Evolutionary conservation across 2,113 vertebrate genomes (phyloP).

Genomic region (Indri indri): DNA sequence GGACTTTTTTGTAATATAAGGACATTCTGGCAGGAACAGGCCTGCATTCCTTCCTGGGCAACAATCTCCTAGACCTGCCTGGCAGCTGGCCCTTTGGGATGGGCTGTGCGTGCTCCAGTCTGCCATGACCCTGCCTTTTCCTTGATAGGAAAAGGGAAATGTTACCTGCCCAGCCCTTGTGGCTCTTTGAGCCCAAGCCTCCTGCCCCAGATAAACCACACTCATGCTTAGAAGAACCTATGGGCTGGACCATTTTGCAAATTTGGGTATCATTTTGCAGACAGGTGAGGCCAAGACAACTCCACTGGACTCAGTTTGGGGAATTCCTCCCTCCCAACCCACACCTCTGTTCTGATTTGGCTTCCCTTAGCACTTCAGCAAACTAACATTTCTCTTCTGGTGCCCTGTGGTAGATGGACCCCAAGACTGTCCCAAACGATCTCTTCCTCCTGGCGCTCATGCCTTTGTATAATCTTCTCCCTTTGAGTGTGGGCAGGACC

Average conservation of each 20-base stretch:
- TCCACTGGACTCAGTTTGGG: rapidly evolving
- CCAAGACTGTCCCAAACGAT: neutral
- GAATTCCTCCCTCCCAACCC: neutral
- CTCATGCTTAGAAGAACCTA: neutral
- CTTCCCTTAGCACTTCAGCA: too few relatives aligned
- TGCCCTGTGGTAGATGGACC: neutral
- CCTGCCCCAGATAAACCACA: neutral
- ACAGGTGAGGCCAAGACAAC: neutral
- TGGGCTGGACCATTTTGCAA: neutral
- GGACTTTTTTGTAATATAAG: neutral
- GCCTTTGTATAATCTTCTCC: neutral
- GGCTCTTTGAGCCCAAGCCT: neutral
- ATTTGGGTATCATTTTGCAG: neutral
- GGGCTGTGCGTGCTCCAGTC: neutral
- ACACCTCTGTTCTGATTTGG: neutral
- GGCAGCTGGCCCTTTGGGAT: neutral
- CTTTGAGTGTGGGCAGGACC: neutral
- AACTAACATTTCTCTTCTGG: neutral
- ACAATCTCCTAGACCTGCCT: neutral
- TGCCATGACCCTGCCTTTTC: neutral
- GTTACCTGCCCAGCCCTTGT: neutral
- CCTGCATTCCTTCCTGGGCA: neutral
- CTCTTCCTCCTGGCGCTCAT: neutral
- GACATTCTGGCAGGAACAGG: neutral
- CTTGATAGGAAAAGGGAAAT: neutral